Conservation (phyloP, 2,888 invertebrate species). For the Volucella inanis region DNA sequence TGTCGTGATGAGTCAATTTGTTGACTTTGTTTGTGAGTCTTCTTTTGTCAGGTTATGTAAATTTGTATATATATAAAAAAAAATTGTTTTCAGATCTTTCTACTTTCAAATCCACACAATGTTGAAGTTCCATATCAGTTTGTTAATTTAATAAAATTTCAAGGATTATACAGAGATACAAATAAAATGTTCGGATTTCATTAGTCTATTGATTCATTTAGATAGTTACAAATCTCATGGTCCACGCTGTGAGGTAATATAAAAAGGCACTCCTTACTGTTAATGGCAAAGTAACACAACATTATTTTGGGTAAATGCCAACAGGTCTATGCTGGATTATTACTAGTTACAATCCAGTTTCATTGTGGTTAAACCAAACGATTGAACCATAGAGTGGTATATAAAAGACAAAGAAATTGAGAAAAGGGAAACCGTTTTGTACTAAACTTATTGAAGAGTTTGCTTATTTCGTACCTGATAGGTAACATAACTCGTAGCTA, state of each 20-base stretch:
- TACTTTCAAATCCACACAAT: neutral
- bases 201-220: constrained; percentile 2
- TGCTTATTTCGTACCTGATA: no score
- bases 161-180: neutral
- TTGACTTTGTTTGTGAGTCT: neutral
- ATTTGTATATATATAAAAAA: constrained; percentile 7
- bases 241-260: neutral
- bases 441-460: no score
- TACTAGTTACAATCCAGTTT: no score
- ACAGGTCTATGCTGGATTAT: no score
- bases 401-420: no score
- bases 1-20: constrained; percentile 34
- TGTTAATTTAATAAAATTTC: constrained; percentile 1
- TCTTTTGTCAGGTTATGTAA: constrained; percentile 9
- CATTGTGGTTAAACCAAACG: no score
- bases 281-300: constrained; percentile 15
- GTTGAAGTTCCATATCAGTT: neutral
- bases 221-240: neutral
- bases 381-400: no score
- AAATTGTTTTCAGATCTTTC: neutral
- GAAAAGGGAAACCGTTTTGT: no score
- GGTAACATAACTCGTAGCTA: no score
- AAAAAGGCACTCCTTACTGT: constrained; percentile 10
- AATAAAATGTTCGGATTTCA: constrained; percentile 3
- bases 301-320: neutral